phyloP scores from a whole-genome alignment of 1,140 invertebrate genomes.

The Hirudo medicinalis region DNA sequence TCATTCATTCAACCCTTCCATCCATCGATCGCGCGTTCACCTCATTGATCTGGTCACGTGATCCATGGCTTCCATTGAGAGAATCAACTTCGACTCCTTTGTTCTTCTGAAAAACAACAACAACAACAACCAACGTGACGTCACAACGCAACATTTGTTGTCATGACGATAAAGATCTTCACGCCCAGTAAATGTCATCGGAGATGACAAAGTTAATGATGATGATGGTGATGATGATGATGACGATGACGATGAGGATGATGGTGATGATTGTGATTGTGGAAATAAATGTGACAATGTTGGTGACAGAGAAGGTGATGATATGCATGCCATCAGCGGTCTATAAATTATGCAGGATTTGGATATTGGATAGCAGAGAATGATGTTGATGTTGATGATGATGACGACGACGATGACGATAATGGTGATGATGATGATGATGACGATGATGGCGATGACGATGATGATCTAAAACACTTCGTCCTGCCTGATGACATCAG shows the following conservation, averaged over 20 bases:
- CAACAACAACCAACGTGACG: not conserved
- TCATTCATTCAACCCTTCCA: not conserved
- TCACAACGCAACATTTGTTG: not conserved
- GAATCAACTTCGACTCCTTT: not conserved
- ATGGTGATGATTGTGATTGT: not conserved
- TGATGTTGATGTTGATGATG: too few relatives aligned
- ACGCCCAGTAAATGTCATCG: not conserved
- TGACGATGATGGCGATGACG: too few relatives aligned
- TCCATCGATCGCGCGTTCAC: constrained; percentile 1
- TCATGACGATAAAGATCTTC: not conserved
- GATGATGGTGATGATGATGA: not conserved
- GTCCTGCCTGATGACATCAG: too few relatives aligned
- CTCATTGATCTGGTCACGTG: constrained; percentile 1
- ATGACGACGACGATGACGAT: too few relatives aligned
- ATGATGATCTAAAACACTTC: too few relatives aligned
- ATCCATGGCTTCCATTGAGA: not conserved
- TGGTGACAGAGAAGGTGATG: not conserved
- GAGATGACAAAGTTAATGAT: not conserved
- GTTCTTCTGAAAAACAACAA: not conserved
- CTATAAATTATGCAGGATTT: too few relatives aligned
- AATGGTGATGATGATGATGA: too few relatives aligned
- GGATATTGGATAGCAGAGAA: too few relatives aligned
- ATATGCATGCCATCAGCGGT: not conserved
- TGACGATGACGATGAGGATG: not conserved
- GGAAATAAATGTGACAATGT: not conserved